Evolutionary conservation across 2,113 vertebrate species (phyloP), one percentile per base, ranked within the genome.

Genomic region (Balaeniceps rex): DNA sequence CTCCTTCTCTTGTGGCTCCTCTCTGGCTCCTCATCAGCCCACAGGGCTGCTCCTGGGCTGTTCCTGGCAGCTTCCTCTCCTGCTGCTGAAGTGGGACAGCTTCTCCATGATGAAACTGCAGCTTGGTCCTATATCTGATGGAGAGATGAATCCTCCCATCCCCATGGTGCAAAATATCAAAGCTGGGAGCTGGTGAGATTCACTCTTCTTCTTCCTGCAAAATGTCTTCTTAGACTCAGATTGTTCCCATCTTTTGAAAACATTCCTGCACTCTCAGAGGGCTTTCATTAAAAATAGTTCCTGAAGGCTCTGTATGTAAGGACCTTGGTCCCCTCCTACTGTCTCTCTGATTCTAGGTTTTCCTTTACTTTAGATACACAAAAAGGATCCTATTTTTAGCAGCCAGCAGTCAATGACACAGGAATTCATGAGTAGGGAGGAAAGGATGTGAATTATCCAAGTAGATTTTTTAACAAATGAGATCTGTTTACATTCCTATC

Each of bases 381-480:
- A 65, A 90, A 89, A 93, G 12, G 19, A 44, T 23, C 65, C 87
- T 94, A 95, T 96, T 96, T 96, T 95, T 96, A 96, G 94, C 69
- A 94, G 58, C 57, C 42, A 52, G 72, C 54, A 74, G 84, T 79
- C 85, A 90, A 66, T 77, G 87, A 65, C 96, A 90, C 34, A 88
- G 84, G 95, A 97, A 95, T 95, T 93, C 77, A 47, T 96, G 95
- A 94, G 94, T 25, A 96, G 83, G 83, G 88, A 96, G 93, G 91
- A 97, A 97, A 96, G 93, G 95, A 96, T 97, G 94, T 72, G 49
- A 96, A 93, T 70, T 91, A 94, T 96, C 74, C 91, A 83, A 92
- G 89, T 7, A 76, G 58, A 26, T 25, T 51, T 55, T 40, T 92
- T 93, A 63, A 69, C 55, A 88, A 33, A 82, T 22, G 66, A 88